These are phyloP conservation scores for Euzetes globulus DNA, from an alignment of 2,888 invertebrate genomes.

Conservation along the genomic window DNA sequence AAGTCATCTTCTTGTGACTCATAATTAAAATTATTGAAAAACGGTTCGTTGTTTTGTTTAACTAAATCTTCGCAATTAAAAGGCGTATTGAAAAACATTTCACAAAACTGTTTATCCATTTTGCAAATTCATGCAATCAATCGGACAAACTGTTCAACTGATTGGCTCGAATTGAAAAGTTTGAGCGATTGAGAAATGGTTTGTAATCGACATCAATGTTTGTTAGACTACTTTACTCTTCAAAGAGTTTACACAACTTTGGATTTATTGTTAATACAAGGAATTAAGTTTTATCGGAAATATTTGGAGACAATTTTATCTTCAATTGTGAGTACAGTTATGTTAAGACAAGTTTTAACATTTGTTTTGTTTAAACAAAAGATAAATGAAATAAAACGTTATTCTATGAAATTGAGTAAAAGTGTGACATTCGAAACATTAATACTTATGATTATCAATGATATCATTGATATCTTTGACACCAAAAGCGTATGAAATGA, in stretches of 20 bases:
- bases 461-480: neutral
- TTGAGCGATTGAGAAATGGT: neutral
- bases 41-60: neutral
- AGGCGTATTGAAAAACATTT: neutral
- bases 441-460: neutral
- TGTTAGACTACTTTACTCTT: neutral
- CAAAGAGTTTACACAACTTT: constrained; percentile 18
- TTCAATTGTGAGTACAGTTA: neutral
- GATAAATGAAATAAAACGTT: neutral
- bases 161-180: neutral
- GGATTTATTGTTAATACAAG: neutral
- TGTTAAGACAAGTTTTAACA: constrained; percentile 6
- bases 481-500: neutral
- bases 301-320: neutral
- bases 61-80: neutral
- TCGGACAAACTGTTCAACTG: neutral
- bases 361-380: neutral
- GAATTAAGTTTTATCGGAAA: neutral
- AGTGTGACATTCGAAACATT: constrained; percentile 19
- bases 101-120: constrained; percentile 10
- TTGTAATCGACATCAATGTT: neutral
- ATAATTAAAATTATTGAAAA: neutral
- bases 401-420: neutral
- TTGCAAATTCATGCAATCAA: neutral
- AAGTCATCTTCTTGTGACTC: neutral